Conservation (phyloP, 1,140 invertebrate genomes). For the Bilobella aurantiaca region DNA sequence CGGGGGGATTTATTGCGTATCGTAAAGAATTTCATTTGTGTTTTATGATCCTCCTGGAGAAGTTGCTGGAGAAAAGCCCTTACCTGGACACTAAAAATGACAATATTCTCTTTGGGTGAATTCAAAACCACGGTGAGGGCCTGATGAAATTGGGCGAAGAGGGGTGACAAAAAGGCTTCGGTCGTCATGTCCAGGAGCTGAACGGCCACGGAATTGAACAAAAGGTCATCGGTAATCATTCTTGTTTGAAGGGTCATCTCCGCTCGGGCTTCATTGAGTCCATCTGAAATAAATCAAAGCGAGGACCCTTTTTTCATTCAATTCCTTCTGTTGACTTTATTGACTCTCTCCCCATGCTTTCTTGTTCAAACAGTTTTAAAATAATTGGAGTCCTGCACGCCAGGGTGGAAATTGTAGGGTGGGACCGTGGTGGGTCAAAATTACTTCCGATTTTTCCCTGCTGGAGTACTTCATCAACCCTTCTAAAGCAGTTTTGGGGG, state of each 20-base stretch:
- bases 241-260: constrained; percentile 78
- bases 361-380: background rate
- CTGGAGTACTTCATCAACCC: no score
- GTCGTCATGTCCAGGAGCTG: constrained; percentile 85
- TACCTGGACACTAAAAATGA: constrained; percentile 81
- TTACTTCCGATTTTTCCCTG: no score
- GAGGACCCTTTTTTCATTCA: constrained; percentile 10
- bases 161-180: constrained; percentile 80
- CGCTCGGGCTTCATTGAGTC: constrained; percentile 79
- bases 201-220: constrained; percentile 88
- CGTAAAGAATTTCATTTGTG: constrained; percentile 12
- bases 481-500: no score
- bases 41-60: background rate
- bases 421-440: background rate
- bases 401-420: background rate
- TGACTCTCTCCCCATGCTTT: background rate
- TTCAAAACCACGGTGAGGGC: constrained; percentile 84
- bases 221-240: constrained; percentile 86
- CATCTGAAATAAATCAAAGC: constrained; percentile 50
- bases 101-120: constrained; percentile 83
- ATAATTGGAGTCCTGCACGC: background rate
- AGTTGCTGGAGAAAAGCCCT: constrained; percentile 2
- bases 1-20: constrained; percentile 5
- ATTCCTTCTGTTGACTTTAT: background rate
- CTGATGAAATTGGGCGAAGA: constrained; percentile 80